A percentile compares a stretch with the other conserved stretches of the same genome.
phyloP scores from a whole-genome alignment of 2,113 vertebrate species.

The Ptychochromis oligacanthus region DNA sequence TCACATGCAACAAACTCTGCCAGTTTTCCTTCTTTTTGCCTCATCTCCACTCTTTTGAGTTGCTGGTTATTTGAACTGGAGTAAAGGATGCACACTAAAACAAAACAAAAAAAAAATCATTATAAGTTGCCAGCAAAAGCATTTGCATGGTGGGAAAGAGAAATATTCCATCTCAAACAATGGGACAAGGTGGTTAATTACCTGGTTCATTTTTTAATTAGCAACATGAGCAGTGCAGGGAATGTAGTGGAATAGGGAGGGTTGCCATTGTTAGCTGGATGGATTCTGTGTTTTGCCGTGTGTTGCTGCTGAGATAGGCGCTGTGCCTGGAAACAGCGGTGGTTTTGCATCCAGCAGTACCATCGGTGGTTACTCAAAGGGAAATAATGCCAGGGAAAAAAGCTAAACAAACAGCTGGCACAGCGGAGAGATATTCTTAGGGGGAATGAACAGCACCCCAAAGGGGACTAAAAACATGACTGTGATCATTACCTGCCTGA shows the following conservation, averaged over 20 bases:
- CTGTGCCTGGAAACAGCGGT: conserved; percentile 51
- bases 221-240: conserved; percentile 49
- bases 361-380: conserved; percentile 36
- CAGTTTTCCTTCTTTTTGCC: conserved; percentile 21
- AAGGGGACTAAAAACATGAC: conserved; percentile 10
- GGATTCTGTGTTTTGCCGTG: conserved; percentile 47
- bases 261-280: conserved; percentile 60
- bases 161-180: conserved; percentile 64
- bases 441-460: conserved; percentile 8
- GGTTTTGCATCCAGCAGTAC: conserved; percentile 49
- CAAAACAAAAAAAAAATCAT: conserved; percentile 24
- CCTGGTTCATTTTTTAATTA: conserved; percentile 71
- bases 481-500: background rate
- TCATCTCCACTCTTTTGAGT: conserved; percentile 46
- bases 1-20: conserved; percentile 7
- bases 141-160: conserved; percentile 25
- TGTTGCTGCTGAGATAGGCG: conserved; percentile 70
- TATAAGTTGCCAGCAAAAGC: conserved; percentile 50
- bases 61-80: conserved; percentile 43
- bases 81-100: conserved; percentile 18
- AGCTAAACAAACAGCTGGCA: conserved; percentile 59
- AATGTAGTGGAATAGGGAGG: conserved; percentile 43
- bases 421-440: conserved; percentile 11
- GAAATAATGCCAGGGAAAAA: conserved; percentile 42
- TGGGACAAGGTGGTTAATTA: conserved; percentile 69